A percentile compares a stretch with the other conserved stretches of the same genome.
These are phyloP conservation scores for Liasis olivaceus DNA, from an alignment of 2,797 vertebrate genomes.

Conservation along the genomic window DNA sequence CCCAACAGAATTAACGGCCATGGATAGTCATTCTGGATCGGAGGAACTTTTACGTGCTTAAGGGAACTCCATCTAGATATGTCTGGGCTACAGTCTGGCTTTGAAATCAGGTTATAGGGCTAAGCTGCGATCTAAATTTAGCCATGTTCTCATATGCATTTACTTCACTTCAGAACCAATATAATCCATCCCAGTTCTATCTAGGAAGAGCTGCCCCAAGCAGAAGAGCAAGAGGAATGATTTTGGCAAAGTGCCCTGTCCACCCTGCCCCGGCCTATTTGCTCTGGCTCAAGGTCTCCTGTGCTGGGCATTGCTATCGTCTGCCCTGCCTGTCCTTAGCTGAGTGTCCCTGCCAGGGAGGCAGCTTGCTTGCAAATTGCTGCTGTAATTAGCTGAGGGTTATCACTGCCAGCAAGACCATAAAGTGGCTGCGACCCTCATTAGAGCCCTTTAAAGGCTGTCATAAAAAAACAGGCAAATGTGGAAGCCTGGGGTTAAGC, in stretches of 20 bases:
- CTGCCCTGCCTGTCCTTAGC: not conserved
- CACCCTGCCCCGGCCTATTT: not conserved
- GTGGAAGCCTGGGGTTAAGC: slow-evolving; percentile 20
- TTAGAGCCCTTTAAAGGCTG: slow-evolving; percentile 67
- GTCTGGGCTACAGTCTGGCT: not conserved
- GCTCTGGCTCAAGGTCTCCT: not conserved
- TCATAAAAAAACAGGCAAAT: slow-evolving; percentile 60
- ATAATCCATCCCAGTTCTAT: not conserved
- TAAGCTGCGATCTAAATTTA: not conserved
- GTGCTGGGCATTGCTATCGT: not conserved
- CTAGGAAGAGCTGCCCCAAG: not conserved
- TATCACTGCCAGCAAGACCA: slow-evolving; percentile 64
- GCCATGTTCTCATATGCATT: not conserved
- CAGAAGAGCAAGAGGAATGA: not conserved
- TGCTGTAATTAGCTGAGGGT: slow-evolving; percentile 65
- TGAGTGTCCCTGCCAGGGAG: not conserved
- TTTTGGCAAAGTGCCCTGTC: not conserved
- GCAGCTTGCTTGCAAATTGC: slow-evolving; percentile 63
- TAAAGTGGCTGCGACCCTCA: slow-evolving; percentile 71
- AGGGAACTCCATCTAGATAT: not conserved
- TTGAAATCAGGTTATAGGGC: not conserved
- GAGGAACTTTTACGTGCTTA: not conserved
- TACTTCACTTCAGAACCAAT: not conserved
- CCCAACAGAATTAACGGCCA: not conserved
- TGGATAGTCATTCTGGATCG: not conserved